Conservation (phyloP, 2,797 vertebrate species). For the Molossus alvarezi region DNA sequence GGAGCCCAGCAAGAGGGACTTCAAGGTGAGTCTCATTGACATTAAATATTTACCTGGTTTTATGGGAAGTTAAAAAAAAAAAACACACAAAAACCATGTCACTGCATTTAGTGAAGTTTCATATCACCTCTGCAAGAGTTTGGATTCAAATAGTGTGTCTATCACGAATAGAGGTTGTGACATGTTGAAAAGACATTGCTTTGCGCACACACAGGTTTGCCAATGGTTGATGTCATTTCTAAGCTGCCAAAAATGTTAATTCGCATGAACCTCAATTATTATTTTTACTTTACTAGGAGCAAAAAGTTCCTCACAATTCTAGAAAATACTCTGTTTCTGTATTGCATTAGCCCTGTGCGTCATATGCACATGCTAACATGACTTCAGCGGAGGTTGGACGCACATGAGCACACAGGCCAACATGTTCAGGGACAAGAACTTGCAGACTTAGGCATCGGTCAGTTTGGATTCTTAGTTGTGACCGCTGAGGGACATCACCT, state of each 20-base stretch:
- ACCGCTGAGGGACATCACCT: neutral
- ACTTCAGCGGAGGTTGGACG: neutral
- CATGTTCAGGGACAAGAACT: neutral
- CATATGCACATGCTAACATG: neutral
- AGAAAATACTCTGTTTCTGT: slow-evolving; percentile 26
- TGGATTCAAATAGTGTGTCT: neutral
- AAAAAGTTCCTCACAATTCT: slow-evolving; percentile 44
- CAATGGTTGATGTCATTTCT: neutral
- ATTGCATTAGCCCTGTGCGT: neutral
- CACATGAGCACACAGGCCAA: neutral
- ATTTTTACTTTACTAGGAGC: slow-evolving; percentile 11
- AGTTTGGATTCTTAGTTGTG: neutral
- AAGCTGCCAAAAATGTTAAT: slow-evolving; percentile 54
- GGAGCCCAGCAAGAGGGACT: neutral
- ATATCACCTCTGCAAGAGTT: neutral
- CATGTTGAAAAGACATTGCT: neutral
- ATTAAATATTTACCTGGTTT: slow-evolving; percentile 17
- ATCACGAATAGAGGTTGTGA: neutral
- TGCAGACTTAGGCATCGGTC: neutral
- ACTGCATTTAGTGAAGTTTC: neutral
- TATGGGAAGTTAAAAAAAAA: neutral
- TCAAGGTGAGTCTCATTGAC: neutral
- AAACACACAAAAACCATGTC: neutral
- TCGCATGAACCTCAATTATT: neutral
- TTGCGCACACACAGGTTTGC: neutral